These are phyloP conservation scores for Meriones unguiculatus DNA, from an alignment of 2,113 vertebrate genomes.

Conservation along the genomic window DNA sequence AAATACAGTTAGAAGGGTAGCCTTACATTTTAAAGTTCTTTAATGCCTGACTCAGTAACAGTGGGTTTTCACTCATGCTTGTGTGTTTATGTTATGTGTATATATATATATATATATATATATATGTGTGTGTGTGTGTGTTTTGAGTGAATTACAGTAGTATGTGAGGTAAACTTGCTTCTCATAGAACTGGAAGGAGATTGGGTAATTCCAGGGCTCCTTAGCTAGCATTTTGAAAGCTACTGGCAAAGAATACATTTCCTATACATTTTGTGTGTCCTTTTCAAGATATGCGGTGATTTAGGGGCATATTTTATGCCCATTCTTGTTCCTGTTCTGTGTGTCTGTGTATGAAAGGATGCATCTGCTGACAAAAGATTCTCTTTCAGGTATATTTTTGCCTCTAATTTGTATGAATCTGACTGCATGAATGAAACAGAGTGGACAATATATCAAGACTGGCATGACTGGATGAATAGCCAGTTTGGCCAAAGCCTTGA, in stretches of 20 bases:
- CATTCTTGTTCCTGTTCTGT: not conserved
- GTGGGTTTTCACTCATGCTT: conserved; percentile 27
- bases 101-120: not conserved
- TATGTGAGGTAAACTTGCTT: conserved; percentile 8
- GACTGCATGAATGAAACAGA: conserved; percentile 96
- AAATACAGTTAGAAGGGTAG: not conserved
- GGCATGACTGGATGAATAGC: conserved; percentile 95
- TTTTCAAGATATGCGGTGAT: not conserved
- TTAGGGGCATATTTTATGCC: not conserved
- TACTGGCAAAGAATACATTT: not conserved
- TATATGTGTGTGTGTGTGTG: no score
- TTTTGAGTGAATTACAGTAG: not conserved
- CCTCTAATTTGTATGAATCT: conserved; percentile 95
- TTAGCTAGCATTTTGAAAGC: not conserved
- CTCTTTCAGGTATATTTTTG: conserved; percentile 94
- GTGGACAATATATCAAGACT: conserved; percentile 97
- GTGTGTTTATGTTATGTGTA: not conserved
- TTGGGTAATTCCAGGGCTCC: not conserved
- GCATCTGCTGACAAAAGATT: not conserved
- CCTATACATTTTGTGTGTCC: not conserved
- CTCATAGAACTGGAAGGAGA: not conserved
- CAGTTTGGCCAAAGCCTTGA: conserved; percentile 92
- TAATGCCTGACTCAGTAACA: conserved; percentile 45
- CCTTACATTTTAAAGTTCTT: conserved; percentile 15
- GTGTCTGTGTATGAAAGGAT: not conserved